These are phyloP conservation scores for Aurelia sp. DNA, from an alignment of 30 jellyfish, hydroid and myxozoan genomes.

Conservation along the genomic window DNA sequence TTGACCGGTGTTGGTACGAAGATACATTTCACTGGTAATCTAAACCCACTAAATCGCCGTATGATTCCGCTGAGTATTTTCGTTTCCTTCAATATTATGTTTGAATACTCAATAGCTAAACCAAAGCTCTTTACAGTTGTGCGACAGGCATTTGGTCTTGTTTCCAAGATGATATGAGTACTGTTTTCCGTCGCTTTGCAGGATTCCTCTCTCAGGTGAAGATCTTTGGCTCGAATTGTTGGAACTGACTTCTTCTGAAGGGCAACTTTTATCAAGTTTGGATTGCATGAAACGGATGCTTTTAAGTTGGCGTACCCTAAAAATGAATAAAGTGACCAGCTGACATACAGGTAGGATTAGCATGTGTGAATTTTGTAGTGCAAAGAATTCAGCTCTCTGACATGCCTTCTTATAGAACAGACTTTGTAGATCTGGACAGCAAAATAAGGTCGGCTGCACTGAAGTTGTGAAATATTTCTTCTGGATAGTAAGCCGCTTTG, in stretches of 20 bases:
- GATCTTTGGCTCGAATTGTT: slow-evolving; percentile 22
- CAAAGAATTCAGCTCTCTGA: too few species aligned
- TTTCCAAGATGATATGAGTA: slow-evolving; percentile 59
- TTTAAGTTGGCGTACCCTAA: background rate
- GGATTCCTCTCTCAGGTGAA: slow-evolving; percentile 41
- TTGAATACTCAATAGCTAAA: slow-evolving; percentile 30
- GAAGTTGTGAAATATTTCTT: too few species aligned
- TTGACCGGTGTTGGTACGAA: slow-evolving; percentile 6
- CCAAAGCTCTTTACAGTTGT: slow-evolving; percentile 46
- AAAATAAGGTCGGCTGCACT: too few species aligned
- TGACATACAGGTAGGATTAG: too few species aligned
- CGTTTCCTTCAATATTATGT: slow-evolving; percentile 10
- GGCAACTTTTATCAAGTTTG: slow-evolving; percentile 40
- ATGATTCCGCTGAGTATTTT: slow-evolving; percentile 31
- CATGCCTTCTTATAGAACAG: too few species aligned
- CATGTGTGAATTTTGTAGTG: too few species aligned
- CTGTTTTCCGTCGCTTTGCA: slow-evolving; percentile 71
- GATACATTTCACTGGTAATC: slow-evolving; percentile 70
- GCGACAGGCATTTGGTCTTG: slow-evolving; percentile 52
- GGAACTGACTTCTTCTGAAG: slow-evolving; percentile 29
- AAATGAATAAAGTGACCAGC: too few species aligned
- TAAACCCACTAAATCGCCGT: slow-evolving; percentile 20
- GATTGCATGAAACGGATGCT: slow-evolving; percentile 41
- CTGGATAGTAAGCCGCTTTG: too few species aligned
- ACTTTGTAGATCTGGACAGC: too few species aligned